A percentile compares a stretch with the other conserved stretches of the same genome.
These are phyloP conservation scores for Eulemur coronatus DNA, from an alignment of 2,797 vertebrate species.

Conservation along the genomic window DNA sequence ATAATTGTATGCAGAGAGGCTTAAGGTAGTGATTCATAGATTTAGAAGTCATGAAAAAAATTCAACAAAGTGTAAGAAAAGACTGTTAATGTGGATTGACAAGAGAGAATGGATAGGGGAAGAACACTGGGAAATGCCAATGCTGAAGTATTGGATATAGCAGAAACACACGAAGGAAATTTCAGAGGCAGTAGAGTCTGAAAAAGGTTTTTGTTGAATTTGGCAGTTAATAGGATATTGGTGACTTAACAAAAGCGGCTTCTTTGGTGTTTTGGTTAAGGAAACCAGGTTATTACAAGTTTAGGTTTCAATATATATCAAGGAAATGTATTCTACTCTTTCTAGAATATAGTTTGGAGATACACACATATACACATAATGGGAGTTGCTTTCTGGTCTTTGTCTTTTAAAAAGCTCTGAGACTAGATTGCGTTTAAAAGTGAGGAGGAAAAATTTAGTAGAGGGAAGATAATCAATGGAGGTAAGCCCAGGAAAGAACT, in stretches of 20 bases:
- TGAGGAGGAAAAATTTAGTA: not conserved
- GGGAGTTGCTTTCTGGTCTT: not conserved
- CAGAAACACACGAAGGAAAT: not conserved
- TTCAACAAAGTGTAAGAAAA: not conserved
- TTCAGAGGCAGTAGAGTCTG: not conserved
- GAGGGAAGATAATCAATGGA: not conserved
- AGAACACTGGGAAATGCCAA: not conserved
- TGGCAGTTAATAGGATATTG: not conserved
- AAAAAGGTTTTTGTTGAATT: not conserved
- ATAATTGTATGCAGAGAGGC: not conserved
- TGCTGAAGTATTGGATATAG: not conserved
- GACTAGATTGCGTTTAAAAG: not conserved
- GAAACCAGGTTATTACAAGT: not conserved
- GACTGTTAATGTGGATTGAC: not conserved
- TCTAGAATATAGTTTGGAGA: not conserved
- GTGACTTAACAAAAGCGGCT: not conserved
- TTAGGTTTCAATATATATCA: not conserved
- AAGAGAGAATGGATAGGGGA: not conserved
- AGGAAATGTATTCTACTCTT: not conserved
- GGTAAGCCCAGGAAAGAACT: not conserved
- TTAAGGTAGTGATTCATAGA: not conserved
- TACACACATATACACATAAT: not conserved
- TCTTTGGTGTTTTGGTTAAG: constrained; percentile 4
- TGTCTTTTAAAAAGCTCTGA: not conserved
- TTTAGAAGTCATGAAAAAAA: not conserved